A percentile compares a stretch with the other conserved stretches of the same genome.
Evolutionary conservation across 2,888 invertebrate species (phyloP).

Genomic region (Balanococcus diminutus): DNA sequence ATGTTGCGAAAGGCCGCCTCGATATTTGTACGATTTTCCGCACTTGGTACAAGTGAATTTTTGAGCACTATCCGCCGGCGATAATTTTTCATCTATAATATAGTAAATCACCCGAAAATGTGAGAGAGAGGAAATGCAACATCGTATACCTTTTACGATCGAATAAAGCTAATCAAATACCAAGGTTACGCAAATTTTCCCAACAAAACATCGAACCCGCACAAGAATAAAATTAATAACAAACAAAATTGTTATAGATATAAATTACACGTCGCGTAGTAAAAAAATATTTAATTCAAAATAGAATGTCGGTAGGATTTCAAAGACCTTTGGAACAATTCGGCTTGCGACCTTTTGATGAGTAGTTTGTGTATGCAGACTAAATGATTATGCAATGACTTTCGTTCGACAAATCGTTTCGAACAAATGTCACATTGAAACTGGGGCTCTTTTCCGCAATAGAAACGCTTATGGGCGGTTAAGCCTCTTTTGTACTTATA

Average conservation of each 20-base stretch:
- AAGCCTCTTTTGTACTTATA: constrained; percentile 55
- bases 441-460: constrained; percentile 61
- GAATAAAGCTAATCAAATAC: not conserved
- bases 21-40: constrained; percentile 61
- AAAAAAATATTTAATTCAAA: not conserved
- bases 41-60: constrained; percentile 59
- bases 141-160: too few relatives aligned
- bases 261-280: not conserved
- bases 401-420: constrained; percentile 61
- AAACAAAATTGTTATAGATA: not conserved
- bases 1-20: constrained; percentile 61
- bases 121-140: not conserved
- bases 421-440: constrained; percentile 63
- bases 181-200: not conserved
- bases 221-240: not conserved
- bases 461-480: constrained; percentile 21
- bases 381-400: constrained; percentile 57
- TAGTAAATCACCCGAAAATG: not conserved
- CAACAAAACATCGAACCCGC: not conserved
- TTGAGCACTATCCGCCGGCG: not conserved
- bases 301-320: constrained; percentile 1
- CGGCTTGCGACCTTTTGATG: not conserved
- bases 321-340: not conserved
- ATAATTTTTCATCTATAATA: constrained; percentile 24
- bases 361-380: constrained; percentile 56